Conservation (phyloP, 2,113 vertebrate genomes). For the Oryzias javanicus region DNA sequence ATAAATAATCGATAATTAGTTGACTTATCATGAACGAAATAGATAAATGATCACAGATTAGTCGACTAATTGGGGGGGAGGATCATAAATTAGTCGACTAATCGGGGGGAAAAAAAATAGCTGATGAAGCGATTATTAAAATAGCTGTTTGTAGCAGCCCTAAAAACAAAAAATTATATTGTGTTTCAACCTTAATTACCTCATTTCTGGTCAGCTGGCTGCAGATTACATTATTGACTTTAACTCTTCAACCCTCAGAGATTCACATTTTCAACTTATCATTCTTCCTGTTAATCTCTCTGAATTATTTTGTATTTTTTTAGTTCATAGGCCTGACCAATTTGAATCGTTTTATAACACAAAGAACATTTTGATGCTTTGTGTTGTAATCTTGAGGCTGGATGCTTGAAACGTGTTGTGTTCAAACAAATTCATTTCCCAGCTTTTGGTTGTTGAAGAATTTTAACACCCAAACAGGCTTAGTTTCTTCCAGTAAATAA, state of each 20-base stretch:
- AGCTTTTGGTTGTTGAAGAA: slow-evolving; percentile 5
- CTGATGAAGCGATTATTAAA: no score
- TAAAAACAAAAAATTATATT: neutral
- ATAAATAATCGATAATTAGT: no score
- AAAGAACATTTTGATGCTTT: slow-evolving; percentile 32
- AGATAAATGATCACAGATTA: no score
- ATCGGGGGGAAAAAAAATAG: no score
- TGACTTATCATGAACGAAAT: no score
- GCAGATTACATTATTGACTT: slow-evolving; percentile 30
- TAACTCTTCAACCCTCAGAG: slow-evolving; percentile 15
- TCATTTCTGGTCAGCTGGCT: slow-evolving; percentile 10
- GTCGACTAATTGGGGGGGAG: no score
- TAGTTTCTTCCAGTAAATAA: slow-evolving; percentile 9
- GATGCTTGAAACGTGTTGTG: slow-evolving; percentile 29
- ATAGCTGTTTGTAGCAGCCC: no score
- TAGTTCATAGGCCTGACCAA: slow-evolving; percentile 12
- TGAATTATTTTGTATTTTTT: neutral
- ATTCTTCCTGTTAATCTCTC: slow-evolving; percentile 15
- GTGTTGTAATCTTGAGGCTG: slow-evolving; percentile 14
- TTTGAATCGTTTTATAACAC: slow-evolving; percentile 28
- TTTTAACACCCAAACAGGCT: neutral
- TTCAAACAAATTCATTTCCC: slow-evolving; percentile 31
- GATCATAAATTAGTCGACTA: no score
- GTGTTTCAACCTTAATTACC: slow-evolving; percentile 2
- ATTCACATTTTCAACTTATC: slow-evolving; percentile 26